phyloP scores from a whole-genome alignment of 2,888 invertebrate species.

The Teleiodes luculella region DNA sequence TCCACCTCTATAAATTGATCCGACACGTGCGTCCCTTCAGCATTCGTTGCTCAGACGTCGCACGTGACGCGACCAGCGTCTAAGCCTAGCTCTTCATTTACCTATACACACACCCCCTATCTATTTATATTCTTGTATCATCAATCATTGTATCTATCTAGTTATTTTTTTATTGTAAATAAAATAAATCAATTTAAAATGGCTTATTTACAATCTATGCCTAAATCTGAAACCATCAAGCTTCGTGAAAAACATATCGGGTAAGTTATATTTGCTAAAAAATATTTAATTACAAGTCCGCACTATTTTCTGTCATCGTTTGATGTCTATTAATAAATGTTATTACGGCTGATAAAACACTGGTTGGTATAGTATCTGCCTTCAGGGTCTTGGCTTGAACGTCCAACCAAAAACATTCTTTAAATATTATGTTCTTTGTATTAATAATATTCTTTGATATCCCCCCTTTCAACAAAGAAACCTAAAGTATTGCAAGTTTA shows the following conservation, averaged over 20 bases:
- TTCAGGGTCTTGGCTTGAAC: too few relatives aligned
- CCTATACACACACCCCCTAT: background rate
- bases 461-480: too few relatives aligned
- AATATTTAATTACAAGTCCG: too few relatives aligned
- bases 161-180: constrained; percentile 6
- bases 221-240: constrained; percentile 88
- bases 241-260: constrained; percentile 90
- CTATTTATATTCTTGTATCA: constrained; percentile 5
- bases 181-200: constrained; percentile 43
- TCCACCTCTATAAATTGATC: constrained; percentile 53
- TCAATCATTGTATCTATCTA: constrained; percentile 1
- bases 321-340: too few relatives aligned
- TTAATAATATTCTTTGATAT: background rate
- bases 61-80: constrained; percentile 35
- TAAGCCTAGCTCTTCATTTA: background rate
- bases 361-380: too few relatives aligned
- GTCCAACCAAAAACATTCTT: too few relatives aligned
- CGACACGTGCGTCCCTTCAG: constrained; percentile 30
- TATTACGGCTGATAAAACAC: too few relatives aligned
- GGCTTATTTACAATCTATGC: constrained; percentile 83
- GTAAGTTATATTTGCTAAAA: constrained; percentile 73
- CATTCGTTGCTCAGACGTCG: constrained; percentile 44
- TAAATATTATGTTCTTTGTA: background rate
- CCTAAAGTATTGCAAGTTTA: too few relatives aligned
- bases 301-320: too few relatives aligned